Evolutionary conservation across 2,113 vertebrate species (phyloP), one percentile per base, ranked within the genome.

Genomic region (Calypte anna): DNA sequence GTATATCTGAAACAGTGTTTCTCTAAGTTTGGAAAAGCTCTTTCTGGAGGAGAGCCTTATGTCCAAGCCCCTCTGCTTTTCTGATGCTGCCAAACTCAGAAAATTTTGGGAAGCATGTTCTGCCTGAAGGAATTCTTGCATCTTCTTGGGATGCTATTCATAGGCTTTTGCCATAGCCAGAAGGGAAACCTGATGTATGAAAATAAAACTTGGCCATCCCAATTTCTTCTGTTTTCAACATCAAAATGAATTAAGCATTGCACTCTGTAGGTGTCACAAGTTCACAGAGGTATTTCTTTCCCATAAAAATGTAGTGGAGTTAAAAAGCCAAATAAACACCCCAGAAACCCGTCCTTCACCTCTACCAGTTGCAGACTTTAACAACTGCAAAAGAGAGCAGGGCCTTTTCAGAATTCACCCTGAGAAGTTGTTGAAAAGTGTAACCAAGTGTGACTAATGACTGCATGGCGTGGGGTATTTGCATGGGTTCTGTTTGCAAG

Each of bases 101-200:
- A 91, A 95, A 92, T 84, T 95, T 79, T 96, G 83, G 77, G 92
- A 96, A 97, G 36, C 1, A 0, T 84, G 55, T 72, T 36, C 2
- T 0, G 51, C 23, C 1, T 0, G 90, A 81, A 97, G 91, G 92
- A 97, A 96, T 93, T 93, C 84, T 97, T 92, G 82, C 96, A 93
- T 96, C 91, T 97, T 70, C 88, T 93, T 85, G 82, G 83, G 59
- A 14, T 63, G 61, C 21, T 96, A 96, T 95, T 91, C 94, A 97
- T 95, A 96, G 93, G 67, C 74, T 96, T 97, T 96, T 77, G 28
- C 91, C 85, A 79, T 82, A 77, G 83, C 58, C 5, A 0, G 89
- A 81, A 96, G 46, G 46, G 82, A 93, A 94, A 72, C 33, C 66
- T 91, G 94, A 81, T 31, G 75, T 75, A 23, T 63, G 76, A 96